Conservation (phyloP, 2,888 invertebrate species). For the Horisme vitalbata region DNA sequence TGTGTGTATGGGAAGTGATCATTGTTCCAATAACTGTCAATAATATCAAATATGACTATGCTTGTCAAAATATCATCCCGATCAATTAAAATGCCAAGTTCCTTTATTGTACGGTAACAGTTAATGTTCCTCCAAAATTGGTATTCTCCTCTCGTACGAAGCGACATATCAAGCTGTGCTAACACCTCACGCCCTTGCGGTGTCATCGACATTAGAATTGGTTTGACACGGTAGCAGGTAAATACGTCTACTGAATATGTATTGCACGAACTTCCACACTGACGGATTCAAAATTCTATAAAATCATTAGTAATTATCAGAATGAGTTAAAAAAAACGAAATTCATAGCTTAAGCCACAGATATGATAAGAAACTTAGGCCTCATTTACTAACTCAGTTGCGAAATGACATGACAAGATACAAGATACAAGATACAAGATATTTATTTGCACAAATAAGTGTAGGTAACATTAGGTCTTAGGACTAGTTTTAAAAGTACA, state of each 20-base stretch:
- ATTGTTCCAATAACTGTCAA: too few species aligned
- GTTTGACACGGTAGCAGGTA: conserved; percentile 35
- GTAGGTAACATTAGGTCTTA: too few species aligned
- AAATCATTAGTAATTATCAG: conserved; percentile 7
- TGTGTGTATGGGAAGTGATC: too few species aligned
- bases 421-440: too few species aligned
- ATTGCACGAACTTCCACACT: conserved; percentile 41
- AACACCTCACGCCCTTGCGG: conserved; percentile 22
- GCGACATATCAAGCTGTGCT: conserved; percentile 20
- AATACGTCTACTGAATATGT: conserved; percentile 48
- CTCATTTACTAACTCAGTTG: too few species aligned
- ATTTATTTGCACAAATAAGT: too few species aligned
- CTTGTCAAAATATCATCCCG: conserved; percentile 2
- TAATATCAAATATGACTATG: not conserved
- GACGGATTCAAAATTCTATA: too few species aligned
- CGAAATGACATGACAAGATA: too few species aligned
- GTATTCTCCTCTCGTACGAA: conserved; percentile 15
- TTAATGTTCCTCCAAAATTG: conserved; percentile 5
- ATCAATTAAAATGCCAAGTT: not conserved
- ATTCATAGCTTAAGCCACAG: too few species aligned
- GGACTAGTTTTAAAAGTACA: too few species aligned
- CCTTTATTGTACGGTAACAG: conserved; percentile 2
- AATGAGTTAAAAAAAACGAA: too few species aligned
- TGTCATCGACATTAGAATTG: conserved; percentile 32
- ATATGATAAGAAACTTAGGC: too few species aligned